phyloP scores from a whole-genome alignment of 1,140 invertebrate genomes.

The Epicauta chinensis region DNA sequence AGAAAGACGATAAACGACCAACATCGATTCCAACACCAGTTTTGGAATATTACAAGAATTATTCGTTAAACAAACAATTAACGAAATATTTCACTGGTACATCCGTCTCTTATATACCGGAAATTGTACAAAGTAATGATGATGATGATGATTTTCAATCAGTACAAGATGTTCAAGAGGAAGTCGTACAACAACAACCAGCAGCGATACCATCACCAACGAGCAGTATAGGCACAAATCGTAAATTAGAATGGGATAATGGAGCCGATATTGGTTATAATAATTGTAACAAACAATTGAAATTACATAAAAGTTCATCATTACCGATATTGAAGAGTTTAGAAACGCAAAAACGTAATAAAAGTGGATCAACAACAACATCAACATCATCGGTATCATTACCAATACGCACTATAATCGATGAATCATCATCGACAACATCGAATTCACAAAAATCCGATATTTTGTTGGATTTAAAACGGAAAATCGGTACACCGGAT shows the following conservation, averaged over 20 bases:
- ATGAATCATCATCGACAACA: neutral
- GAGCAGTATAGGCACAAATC: conserved; percentile 56
- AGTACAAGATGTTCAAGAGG: neutral
- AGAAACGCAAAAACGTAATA: no score
- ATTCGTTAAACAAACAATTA: conserved; percentile 33
- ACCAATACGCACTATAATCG: neutral
- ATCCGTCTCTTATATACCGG: conserved; percentile 23
- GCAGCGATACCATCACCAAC: conserved; percentile 45
- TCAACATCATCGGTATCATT: conserved; percentile 3
- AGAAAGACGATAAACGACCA: no score
- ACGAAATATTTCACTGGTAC: conserved; percentile 37
- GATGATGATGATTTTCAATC: conserved; percentile 3
- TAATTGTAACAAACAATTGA: conserved; percentile 36
- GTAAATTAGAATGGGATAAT: conserved; percentile 69
- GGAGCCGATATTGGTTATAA: conserved; percentile 69
- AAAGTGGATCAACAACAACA: neutral
- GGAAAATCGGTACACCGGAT: conserved; percentile 33
- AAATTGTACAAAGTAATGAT: conserved; percentile 13
- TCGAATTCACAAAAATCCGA: conserved; percentile 7
- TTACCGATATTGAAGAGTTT: conserved; percentile 25
- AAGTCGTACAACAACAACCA: conserved; percentile 10
- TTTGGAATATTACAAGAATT: conserved; percentile 37
- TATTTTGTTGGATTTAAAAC: conserved; percentile 22
- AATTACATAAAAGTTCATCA: conserved; percentile 32
- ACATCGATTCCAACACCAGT: conserved; percentile 23